Base-by-base conservation (phyloP, 1,140 invertebrate species). In the Conus betulinus region DNA sequence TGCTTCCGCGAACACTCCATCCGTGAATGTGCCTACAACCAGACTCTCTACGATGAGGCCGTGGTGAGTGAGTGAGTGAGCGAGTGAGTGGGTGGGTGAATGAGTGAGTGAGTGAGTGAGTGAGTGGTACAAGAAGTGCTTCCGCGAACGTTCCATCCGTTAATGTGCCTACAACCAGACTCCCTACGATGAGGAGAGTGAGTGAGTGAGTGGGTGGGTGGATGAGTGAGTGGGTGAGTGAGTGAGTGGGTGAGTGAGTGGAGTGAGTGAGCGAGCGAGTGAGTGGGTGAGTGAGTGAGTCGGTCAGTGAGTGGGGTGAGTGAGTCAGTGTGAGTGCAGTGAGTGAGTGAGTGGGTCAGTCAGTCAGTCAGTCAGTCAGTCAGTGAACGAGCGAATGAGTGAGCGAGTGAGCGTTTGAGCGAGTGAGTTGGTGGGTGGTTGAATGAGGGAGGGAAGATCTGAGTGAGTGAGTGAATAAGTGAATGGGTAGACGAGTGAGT, bases 121-220 rank as follows among this genome's bases (percentile, higher is more conserved):
- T 74, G 71, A 17, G 20, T 23, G 71, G 60, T 88, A 91, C 63
- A 52, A 85, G 52, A 82, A 89, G 10, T 91, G 90, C 60, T 91
- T 88, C 82, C 88, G 63, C 63, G 39, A 53, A 15, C 53, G 51
- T 52, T 88, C 90, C 55, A 39, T 89, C 52, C 79, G 90, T 1
- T 85, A 88, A 23, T 91, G 90, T 76, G 90, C 88, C 76, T 91
- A 91, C 84, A 87, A 91, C 78, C 52, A 84, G 55, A 87, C 87
- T 5, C 63, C 89, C 5, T 91, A 89, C 63, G 79, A 87, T 27
- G 84, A 88, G 15, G 88, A 74, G 51, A 27, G 82, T 63, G 20
- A 10, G 11, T 39, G 27, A 39, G 76, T 11, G 25, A 8, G 71
- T n/a, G 20, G 3, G 20, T 23, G 71, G 27, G 84, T 78, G 51